Conservation (phyloP, 64 coral and sea anemone species). For the Exaiptasia diaphana region DNA sequence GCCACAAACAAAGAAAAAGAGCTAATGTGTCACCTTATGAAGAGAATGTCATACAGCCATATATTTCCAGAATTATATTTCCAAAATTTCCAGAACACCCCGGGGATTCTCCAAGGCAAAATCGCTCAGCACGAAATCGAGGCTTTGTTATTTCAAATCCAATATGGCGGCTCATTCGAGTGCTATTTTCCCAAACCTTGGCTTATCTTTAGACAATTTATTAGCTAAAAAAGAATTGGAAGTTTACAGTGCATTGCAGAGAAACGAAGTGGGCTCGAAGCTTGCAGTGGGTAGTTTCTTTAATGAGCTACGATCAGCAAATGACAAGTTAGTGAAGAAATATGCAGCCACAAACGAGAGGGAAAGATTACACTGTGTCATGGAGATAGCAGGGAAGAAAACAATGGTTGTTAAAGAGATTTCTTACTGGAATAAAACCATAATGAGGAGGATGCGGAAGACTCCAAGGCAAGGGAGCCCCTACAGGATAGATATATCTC, state of each 20-base stretch:
- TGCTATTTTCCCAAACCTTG: constrained; percentile 38
- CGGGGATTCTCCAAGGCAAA: constrained; percentile 19
- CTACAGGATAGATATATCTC: constrained; percentile 78
- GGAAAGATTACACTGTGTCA: constrained; percentile 59
- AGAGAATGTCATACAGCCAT: no score
- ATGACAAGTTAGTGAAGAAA: constrained; percentile 57
- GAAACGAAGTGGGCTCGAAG: constrained; percentile 54
- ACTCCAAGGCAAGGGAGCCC: constrained; percentile 67
- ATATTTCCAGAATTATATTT: no score
- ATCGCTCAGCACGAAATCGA: constrained; percentile 47
- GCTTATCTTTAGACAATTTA: constrained; percentile 64
- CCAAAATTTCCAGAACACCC: no score
- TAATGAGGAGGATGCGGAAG: constrained; percentile 62
- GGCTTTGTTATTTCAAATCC: constrained; percentile 26
- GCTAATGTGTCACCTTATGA: no score
- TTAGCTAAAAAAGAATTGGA: constrained; percentile 59
- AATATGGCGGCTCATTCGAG: constrained; percentile 62
- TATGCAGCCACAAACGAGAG: constrained; percentile 60
- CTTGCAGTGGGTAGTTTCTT: constrained; percentile 62
- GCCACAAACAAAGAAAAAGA: no score
- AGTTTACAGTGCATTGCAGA: constrained; percentile 42
- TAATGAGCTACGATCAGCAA: constrained; percentile 58
- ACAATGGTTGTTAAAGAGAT: constrained; percentile 70
- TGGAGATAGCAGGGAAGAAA: constrained; percentile 64
- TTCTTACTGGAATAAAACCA: constrained; percentile 81